Evolutionary conservation across 1,140 invertebrate species (phyloP).

Genomic region (Caenorhabditis latens): DNA sequence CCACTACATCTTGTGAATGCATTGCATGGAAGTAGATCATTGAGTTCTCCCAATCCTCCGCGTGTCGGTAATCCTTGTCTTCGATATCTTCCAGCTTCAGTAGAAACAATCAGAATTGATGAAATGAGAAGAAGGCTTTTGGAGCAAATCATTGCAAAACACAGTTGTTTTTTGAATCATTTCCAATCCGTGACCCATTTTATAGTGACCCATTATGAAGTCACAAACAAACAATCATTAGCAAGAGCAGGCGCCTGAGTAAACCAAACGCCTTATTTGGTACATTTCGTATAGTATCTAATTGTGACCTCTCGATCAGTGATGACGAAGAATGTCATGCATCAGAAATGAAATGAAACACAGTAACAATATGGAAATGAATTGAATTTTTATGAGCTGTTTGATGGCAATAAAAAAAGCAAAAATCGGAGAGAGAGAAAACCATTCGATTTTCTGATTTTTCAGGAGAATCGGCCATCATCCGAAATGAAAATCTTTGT

Average conservation of each 20-base stretch:
- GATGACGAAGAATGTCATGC: background rate
- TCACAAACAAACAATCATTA: conserved; percentile 49
- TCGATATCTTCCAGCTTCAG: conserved; percentile 12
- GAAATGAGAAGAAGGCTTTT: conserved; percentile 2
- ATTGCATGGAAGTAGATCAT: conserved; percentile 45
- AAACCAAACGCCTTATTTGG: conserved; percentile 6
- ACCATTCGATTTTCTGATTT: background rate
- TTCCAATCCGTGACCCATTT: background rate
- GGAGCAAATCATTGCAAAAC: background rate
- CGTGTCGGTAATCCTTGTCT: conserved; percentile 32
- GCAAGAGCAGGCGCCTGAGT: background rate
- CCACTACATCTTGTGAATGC: conserved; percentile 55
- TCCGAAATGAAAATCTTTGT: background rate
- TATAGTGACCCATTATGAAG: conserved; percentile 45
- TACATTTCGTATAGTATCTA: conserved; percentile 50
- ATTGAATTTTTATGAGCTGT: background rate
- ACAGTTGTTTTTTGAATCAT: conserved; percentile 42
- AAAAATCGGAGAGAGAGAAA: background rate
- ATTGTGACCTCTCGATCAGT: conserved; percentile 49
- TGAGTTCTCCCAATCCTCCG: background rate
- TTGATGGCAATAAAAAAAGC: background rate
- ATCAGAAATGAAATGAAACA: background rate
- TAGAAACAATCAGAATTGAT: background rate
- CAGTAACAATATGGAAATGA: no score
- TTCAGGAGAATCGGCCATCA: background rate